Percentiles rank a stretch among this genome's conserved stretches.
Conservation (phyloP, 2,888 invertebrate species). For the Torymus auratus region DNA sequence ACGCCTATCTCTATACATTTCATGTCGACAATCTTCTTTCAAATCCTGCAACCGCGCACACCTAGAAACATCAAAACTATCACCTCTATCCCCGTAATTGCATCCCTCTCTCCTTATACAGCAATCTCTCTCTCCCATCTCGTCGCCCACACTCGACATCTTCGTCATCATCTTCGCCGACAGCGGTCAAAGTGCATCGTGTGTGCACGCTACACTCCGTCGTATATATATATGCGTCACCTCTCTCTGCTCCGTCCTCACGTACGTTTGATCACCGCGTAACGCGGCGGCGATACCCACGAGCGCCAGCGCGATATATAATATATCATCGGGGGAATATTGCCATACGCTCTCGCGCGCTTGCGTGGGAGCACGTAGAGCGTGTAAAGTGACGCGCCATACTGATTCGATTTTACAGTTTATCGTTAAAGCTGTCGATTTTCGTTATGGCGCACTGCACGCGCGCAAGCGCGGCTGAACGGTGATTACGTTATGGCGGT, state of each 20-base stretch:
- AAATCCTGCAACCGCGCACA: no score
- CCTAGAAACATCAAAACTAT: no score
- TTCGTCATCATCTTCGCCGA: not conserved
- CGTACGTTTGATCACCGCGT: not conserved
- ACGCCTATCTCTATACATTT: no score
- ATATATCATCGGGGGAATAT: conserved; percentile 15
- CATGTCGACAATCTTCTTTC: no score
- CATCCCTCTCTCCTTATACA: not conserved
- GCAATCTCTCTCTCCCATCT: not conserved
- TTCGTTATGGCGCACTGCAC: conserved; percentile 25
- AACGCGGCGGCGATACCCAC: not conserved
- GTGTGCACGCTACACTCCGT: not conserved
- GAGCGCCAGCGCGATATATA: not conserved
- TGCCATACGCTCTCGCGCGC: not conserved
- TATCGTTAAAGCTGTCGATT: conserved; percentile 50
- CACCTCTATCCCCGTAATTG: no score
- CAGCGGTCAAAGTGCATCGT: conserved; percentile 12
- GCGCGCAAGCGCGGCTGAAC: not conserved
- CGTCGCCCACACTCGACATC: not conserved
- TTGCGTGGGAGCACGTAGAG: not conserved
- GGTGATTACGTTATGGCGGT: conserved; percentile 4
- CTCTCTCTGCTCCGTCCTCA: not conserved
- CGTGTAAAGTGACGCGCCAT: conserved; percentile 6
- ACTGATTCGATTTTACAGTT: conserved; percentile 48
- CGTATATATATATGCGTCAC: not conserved